A percentile compares a stretch with the other conserved stretches of the same genome.
Conservation (phyloP, 2,888 invertebrate genomes). For the Trissonchulus latispiculum region DNA sequence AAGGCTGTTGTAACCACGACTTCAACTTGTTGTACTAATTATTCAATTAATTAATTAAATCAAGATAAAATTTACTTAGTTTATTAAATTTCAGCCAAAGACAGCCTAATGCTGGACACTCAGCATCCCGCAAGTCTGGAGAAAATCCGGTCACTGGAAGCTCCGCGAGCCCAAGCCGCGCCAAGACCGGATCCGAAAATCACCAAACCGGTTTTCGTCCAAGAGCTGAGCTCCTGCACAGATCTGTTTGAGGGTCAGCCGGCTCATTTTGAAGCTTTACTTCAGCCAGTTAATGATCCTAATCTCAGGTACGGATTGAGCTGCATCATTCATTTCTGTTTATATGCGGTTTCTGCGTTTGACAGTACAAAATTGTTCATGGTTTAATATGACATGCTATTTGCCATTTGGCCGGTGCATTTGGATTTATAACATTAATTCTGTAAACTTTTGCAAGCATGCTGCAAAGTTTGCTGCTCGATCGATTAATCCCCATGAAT, state of each 20-base stretch:
- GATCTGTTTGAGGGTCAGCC: slow-evolving; percentile 85
- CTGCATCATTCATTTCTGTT: neutral
- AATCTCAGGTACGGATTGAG: slow-evolving; percentile 53
- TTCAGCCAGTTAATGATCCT: slow-evolving; percentile 88
- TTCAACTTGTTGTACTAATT: no score
- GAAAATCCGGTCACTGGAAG: slow-evolving; percentile 75
- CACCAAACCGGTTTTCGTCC: slow-evolving; percentile 70
- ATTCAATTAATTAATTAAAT: no score
- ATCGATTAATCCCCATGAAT: no score
- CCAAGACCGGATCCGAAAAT: slow-evolving; percentile 56
- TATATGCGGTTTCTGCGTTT: no score
- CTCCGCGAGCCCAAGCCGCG: slow-evolving; percentile 39
- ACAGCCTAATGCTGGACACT: slow-evolving; percentile 67
- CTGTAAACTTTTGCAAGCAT: no score
- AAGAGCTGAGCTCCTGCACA: slow-evolving; percentile 69
- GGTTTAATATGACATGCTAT: neutral
- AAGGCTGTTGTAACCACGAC: no score
- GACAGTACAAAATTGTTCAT: no score
- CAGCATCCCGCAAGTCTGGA: slow-evolving; percentile 84
- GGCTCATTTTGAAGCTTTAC: slow-evolving; percentile 86
- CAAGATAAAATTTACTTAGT: no score
- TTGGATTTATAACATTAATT: no score
- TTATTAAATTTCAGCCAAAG: slow-evolving; percentile 29
- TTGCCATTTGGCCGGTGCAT: neutral
- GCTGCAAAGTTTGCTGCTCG: no score